Evolutionary conservation across 2,888 invertebrate species (phyloP).

Genomic region (Stenichneumon culpator): DNA sequence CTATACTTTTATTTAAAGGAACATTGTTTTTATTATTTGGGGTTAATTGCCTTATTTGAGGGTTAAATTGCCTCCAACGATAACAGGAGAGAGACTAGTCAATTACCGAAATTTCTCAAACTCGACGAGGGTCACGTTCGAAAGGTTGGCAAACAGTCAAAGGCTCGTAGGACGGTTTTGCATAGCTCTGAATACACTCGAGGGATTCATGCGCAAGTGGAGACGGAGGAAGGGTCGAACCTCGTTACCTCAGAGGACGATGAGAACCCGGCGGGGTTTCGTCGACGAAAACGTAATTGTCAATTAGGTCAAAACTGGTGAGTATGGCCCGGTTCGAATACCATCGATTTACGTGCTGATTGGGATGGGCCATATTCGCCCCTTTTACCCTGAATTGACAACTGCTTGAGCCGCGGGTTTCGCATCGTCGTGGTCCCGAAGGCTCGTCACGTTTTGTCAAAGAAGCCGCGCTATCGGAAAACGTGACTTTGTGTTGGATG

Average conservation of each 20-base stretch:
- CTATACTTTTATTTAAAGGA: background rate
- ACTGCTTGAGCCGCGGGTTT: background rate
- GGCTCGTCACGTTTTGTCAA: background rate
- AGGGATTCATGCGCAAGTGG: background rate
- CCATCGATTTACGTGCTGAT: background rate
- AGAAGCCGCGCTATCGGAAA: too few relatives aligned
- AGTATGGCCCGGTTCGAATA: background rate
- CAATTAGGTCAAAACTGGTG: background rate
- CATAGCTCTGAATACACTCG: background rate
- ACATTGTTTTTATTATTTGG: background rate
- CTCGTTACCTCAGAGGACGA: background rate
- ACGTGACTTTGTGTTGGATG: too few relatives aligned
- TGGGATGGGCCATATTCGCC: too few relatives aligned
- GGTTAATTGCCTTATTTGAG: background rate
- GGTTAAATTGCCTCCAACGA: background rate
- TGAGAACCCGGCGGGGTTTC: background rate
- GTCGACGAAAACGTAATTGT: background rate
- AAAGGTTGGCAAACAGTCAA: slow-evolving; percentile 53
- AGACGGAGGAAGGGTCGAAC: background rate
- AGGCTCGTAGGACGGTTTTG: slow-evolving; percentile 28
- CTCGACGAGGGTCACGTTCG: slow-evolving; percentile 48
- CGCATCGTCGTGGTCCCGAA: background rate
- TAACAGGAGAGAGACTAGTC: background rate
- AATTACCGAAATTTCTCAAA: background rate
- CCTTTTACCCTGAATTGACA: background rate